Base-by-base conservation (phyloP, 37 sponge, comb jelly and placozoan species). In the Chondrilla cf. caribensis region DNA sequence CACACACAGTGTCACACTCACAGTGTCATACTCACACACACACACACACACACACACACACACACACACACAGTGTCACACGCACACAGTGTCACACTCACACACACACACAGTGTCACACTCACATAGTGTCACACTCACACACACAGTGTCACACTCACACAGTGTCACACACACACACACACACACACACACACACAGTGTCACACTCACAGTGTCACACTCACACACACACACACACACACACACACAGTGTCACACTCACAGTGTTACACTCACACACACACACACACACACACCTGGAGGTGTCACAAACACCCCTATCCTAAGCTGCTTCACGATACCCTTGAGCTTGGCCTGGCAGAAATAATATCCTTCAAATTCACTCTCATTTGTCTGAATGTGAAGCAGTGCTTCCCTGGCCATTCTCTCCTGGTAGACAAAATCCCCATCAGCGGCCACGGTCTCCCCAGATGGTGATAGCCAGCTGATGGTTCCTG, bases 251-350 rank as follows among this genome's bases (percentile, higher is more conserved):
- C 68, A 67, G 1, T 18, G 2, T 31, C 68, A 29, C 35, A 60
- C 29, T 7, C 24, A 28, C 28, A 26, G 5, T 7, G 19, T 21
- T 15, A 60, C 64, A 67, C 68, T 31, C 68, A 67, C 68, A 67
- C 68, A 67, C 68, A 47, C 51, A 47, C 51, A 47, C 51, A 67
- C 35, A 29, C 43, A 39, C 76, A 22, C 44, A 73, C 76, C 76
- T 73, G 76, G 76, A n/a, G 76, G 76, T 9, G 76, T 73, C 31
- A 42, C 76, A 39, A 73, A 73, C 44, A 73, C 76, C 18, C 76
- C 76, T 17, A 73, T 43, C 40, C 44, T 37, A 9, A 73, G 31
- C 44, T 73, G 76, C 76, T 39, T 38, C 41, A 39, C 76, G 0
- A 73, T 21, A 15, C 76, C 76, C 15, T 73, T 43, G 15, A 73